phyloP scores from a whole-genome alignment of 2,113 vertebrate genomes.

The Atractosteus spatula region DNA sequence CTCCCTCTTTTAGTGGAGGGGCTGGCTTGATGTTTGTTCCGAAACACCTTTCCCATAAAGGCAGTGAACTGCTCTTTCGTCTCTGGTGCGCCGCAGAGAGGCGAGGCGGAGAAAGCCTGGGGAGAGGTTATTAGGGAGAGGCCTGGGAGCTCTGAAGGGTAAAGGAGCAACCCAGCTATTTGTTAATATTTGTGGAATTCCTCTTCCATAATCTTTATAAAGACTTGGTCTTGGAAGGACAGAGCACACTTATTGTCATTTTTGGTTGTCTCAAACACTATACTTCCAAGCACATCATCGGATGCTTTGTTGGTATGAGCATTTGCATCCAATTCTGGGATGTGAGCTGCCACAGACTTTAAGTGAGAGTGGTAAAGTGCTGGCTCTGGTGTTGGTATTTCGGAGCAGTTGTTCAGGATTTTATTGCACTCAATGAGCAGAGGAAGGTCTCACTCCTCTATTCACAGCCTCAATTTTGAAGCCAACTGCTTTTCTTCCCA shows the following conservation, averaged over 20 bases:
- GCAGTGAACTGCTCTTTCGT: constrained; percentile 23
- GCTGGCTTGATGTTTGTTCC: constrained; percentile 26
- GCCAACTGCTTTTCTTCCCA: no score
- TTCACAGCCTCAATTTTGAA: constrained; percentile 2
- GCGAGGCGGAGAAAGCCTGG: background rate
- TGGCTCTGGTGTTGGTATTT: constrained; percentile 16
- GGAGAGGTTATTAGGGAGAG: constrained; percentile 23
- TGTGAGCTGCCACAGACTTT: background rate
- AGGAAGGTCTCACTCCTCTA: background rate
- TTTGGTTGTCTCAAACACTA: no score
- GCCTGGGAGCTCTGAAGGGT: constrained; percentile 19
- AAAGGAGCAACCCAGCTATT: constrained; percentile 20
- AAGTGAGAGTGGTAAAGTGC: constrained; percentile 10
- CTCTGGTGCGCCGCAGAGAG: constrained; percentile 20
- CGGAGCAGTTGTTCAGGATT: background rate
- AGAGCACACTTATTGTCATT: no score
- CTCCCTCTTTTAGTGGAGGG: background rate
- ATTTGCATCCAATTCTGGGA: background rate
- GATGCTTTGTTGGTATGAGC: no score
- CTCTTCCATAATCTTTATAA: no score
- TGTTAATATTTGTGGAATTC: no score
- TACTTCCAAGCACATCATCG: no score
- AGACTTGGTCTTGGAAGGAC: no score
- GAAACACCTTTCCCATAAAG: constrained; percentile 32
- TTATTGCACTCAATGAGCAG: background rate